phyloP scores from a whole-genome alignment of 2,797 vertebrate species.

The Rhinatrema bivittatum region DNA sequence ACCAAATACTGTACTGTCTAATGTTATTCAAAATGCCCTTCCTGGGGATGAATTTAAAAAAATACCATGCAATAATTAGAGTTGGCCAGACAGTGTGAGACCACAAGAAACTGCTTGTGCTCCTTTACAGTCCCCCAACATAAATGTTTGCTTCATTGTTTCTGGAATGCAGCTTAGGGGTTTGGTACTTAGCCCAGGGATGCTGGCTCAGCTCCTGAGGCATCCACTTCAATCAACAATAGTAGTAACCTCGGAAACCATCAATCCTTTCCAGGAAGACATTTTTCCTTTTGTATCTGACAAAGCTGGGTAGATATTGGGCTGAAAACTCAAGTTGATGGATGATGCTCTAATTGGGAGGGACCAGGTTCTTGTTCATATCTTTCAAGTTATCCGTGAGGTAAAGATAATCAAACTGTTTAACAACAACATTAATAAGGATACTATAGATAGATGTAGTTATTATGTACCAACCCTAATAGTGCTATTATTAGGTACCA shows the following conservation, averaged over 20 bases:
- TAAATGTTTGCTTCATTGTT: neutral
- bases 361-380: slow-evolving; percentile 67
- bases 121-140: too few species aligned
- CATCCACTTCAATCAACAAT: slow-evolving; percentile 79
- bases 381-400: slow-evolving; percentile 70
- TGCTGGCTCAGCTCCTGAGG: slow-evolving; percentile 68
- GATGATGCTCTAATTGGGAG: slow-evolving; percentile 83
- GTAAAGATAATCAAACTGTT: slow-evolving; percentile 76
- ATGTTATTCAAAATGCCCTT: too few species aligned
- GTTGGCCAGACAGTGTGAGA: too few species aligned
- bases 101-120: too few species aligned
- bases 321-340: slow-evolving; percentile 84
- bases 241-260: slow-evolving; percentile 90
- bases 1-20: too few species aligned
- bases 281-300: slow-evolving; percentile 81
- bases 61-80: too few species aligned
- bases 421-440: slow-evolving; percentile 72
- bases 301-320: slow-evolving; percentile 78
- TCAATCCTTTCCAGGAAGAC: slow-evolving; percentile 83
- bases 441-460: slow-evolving; percentile 77
- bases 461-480: slow-evolving; percentile 70
- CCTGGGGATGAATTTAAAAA: too few species aligned
- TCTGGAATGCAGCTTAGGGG: neutral
- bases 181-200: slow-evolving; percentile 63
- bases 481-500: too few species aligned